Conservation (phyloP, 1,140 invertebrate species). For the Nasonia longicornis region DNA sequence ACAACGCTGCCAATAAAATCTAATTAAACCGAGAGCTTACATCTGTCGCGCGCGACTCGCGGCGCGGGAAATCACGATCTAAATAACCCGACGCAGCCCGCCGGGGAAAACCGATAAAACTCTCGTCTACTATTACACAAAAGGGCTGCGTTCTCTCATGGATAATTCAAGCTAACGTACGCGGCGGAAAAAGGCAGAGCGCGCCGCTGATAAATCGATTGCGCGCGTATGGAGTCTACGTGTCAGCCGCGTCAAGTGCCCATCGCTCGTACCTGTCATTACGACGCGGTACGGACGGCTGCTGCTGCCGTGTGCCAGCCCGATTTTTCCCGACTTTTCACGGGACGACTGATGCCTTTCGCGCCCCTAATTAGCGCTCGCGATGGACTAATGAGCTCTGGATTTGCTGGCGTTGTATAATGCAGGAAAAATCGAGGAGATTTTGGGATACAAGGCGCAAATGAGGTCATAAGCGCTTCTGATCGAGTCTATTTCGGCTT, state of each 20-base stretch:
- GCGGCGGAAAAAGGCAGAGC: constrained; percentile 31
- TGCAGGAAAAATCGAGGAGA: background rate
- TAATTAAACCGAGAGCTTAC: constrained; percentile 17
- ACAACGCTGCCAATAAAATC: constrained; percentile 3
- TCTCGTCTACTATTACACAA: background rate
- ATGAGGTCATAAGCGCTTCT: background rate
- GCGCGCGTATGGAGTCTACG: background rate
- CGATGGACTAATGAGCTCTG: background rate
- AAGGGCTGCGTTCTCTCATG: background rate
- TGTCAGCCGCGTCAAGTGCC: constrained; percentile 28
- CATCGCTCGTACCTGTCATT: constrained; percentile 29
- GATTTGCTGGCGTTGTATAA: background rate
- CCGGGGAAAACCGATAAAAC: constrained; percentile 3
- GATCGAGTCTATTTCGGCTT: constrained; percentile 34
- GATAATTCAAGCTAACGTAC: constrained; percentile 26
- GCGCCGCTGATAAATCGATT: constrained; percentile 40
- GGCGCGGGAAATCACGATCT: background rate
- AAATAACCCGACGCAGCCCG: background rate
- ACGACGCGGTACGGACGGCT: background rate
- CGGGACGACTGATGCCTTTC: background rate
- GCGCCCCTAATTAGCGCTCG: background rate
- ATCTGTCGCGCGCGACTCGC: background rate
- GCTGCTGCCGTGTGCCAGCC: background rate
- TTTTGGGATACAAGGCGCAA: background rate
- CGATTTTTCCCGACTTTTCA: constrained; percentile 21